Percentiles rank a stretch among this genome's conserved stretches.
Evolutionary conservation across 2,113 vertebrate species (phyloP).

Genomic region (Prietella phreatophila): DNA sequence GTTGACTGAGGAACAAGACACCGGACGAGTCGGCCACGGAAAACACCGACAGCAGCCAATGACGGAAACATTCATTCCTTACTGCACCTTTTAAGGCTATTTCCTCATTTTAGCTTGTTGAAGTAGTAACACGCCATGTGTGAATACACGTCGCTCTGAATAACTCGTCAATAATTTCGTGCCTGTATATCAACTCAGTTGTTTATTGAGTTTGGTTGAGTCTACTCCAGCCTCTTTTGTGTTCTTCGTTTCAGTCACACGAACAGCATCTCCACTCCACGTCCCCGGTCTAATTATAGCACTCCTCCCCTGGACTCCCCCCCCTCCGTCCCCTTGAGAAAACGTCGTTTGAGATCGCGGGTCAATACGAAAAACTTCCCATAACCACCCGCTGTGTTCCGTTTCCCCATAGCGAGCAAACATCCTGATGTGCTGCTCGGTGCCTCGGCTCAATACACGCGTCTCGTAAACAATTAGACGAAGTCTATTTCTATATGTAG

Average conservation of each 20-base stretch:
- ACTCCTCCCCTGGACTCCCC: background rate
- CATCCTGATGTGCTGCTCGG: background rate
- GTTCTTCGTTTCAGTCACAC: background rate
- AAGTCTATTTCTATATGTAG: too few relatives aligned
- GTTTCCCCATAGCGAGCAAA: constrained; percentile 29
- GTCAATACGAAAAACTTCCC: constrained; percentile 37
- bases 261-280: constrained; percentile 2
- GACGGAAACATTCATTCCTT: background rate
- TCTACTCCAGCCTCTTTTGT: background rate
- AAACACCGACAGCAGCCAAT: too few relatives aligned
- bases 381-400: background rate
- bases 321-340: constrained; percentile 15
- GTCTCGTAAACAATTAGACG: background rate
- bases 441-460: background rate
- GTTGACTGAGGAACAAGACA: too few relatives aligned
- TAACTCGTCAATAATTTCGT: background rate
- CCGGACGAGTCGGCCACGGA: too few relatives aligned
- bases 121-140: background rate
- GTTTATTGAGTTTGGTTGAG: too few relatives aligned
- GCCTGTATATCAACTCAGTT: too few relatives aligned
- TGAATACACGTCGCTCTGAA: background rate
- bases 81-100: background rate
- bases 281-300: constrained; percentile 25
- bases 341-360: background rate
- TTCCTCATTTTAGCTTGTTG: background rate